A percentile compares a stretch with the other conserved stretches of the same genome.
phyloP scores from a whole-genome alignment of 92 coral and sea anemone species.

The Actinernus sp. region DNA sequence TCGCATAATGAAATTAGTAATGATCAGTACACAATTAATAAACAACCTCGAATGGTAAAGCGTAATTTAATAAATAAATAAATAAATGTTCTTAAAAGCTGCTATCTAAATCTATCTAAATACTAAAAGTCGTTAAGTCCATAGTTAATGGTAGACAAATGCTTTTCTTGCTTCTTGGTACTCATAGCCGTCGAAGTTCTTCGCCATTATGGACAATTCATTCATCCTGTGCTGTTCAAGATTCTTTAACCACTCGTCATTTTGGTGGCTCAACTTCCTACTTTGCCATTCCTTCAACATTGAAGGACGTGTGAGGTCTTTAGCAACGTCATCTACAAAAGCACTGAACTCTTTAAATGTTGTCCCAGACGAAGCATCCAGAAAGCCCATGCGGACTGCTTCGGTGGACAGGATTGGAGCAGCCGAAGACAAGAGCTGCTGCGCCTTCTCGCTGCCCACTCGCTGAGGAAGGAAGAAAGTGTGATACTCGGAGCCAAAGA shows the following conservation, averaged over 20 bases:
- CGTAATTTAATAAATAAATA: too few relatives aligned
- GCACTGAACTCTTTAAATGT: conserved; percentile 22
- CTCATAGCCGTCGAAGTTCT: conserved; percentile 58
- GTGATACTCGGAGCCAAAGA: conserved; percentile 83
- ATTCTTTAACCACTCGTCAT: conserved; percentile 32
- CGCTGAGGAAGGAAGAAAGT: conserved; percentile 70
- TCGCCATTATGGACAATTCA: conserved; percentile 56
- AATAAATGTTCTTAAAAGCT: too few relatives aligned
- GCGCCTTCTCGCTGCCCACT: conserved; percentile 52
- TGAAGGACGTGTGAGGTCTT: conserved; percentile 11
- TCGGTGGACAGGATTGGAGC: conserved; percentile 47
- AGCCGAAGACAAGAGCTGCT: conserved; percentile 35
- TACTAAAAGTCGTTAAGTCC: too few relatives aligned
- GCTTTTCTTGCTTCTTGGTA: conserved; percentile 57
- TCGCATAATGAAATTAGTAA: too few relatives aligned
- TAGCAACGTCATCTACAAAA: conserved; percentile 33
- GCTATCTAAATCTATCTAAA: too few relatives aligned
- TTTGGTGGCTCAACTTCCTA: conserved; percentile 21
- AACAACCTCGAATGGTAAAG: too few relatives aligned
- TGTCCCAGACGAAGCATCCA: conserved; percentile 41
- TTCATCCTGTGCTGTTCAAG: conserved; percentile 42
- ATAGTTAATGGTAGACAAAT: conserved; percentile 70
- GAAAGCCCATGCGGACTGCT: conserved; percentile 59
- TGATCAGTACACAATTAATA: too few relatives aligned
- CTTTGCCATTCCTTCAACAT: conserved; percentile 6